Percentiles rank a stretch among this genome's conserved stretches.
These are phyloP conservation scores for Scaptomyza flava DNA, from an alignment of 2,888 invertebrate genomes.

Conservation along the genomic window DNA sequence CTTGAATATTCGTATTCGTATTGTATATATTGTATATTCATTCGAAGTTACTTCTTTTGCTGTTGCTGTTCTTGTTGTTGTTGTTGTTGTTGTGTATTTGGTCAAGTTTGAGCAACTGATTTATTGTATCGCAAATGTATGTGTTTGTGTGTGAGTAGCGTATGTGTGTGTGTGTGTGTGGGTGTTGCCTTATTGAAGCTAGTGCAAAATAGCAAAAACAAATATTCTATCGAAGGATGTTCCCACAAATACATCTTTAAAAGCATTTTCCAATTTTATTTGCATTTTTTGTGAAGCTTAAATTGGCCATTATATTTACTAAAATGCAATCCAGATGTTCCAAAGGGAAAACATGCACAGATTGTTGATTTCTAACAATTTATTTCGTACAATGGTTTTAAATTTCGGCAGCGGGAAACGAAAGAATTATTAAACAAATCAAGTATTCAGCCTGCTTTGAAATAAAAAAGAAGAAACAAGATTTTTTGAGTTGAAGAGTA, in stretches of 20 bases:
- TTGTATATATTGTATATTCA: slow-evolving; percentile 18
- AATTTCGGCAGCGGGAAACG: not conserved
- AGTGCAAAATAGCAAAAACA: slow-evolving; percentile 4
- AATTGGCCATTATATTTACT: not conserved
- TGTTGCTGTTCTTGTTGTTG: slow-evolving; percentile 10
- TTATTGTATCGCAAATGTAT: slow-evolving; percentile 49
- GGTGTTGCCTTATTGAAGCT: slow-evolving; percentile 44
- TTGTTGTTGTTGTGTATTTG: slow-evolving; percentile 61
- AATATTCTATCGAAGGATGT: not conserved
- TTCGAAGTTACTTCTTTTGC: slow-evolving; percentile 14
- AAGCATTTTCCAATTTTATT: slow-evolving; percentile 9
- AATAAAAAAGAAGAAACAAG: no score
- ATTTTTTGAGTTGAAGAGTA: no score
- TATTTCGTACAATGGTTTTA: not conserved
- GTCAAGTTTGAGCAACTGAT: slow-evolving; percentile 74
- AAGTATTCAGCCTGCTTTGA: not conserved
- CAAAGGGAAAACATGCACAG: not conserved
- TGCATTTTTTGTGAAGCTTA: not conserved
- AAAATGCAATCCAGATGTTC: not conserved
- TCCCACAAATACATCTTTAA: not conserved
- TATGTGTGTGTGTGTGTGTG: slow-evolving; percentile 21
- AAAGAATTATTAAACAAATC: not conserved
- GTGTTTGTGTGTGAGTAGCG: slow-evolving; percentile 29
- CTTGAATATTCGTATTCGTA: slow-evolving; percentile 55
- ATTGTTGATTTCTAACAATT: not conserved